Evolutionary conservation across 2,888 invertebrate genomes (phyloP), one percentile per base, ranked within the genome.

Genomic region (Cheilosia soror): DNA sequence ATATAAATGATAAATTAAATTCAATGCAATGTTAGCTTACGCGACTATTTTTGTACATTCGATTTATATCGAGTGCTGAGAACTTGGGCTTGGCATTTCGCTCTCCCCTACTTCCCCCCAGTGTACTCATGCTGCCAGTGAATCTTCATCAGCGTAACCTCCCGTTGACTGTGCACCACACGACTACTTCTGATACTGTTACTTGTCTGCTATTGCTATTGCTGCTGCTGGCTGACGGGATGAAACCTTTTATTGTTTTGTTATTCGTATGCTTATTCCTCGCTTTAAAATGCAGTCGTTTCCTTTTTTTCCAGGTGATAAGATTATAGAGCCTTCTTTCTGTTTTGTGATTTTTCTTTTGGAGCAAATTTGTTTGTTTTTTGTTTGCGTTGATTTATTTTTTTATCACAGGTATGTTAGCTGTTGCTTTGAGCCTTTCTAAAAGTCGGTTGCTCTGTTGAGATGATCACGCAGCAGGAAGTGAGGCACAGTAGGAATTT

Each of bases 51-150:
- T 97, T 96, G 94, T 98, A 98, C 93, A 98, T 95, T 94, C 95
- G 98, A 96, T 98, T 98, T 95, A 98, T 98, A 95, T 98, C 98
- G 94, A 98, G 95, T 93, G 98, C 96, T 93, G 97, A 97, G 95
- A 95, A 98, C 95, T 98, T 98, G 93, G 96, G 96, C 95, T 98
- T 98, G 92, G 92, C 92, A 92, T 92, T 92, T 91, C 92, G 92
- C 92, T 92, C 92, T 92, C 92, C 92, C 92, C 91, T 92, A 92
- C 92, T 92, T 92, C 92, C 92, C 91, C 92, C 92, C 92, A 92
- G 90, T 92, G 92, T 92, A 91, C 92, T 92, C 92, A 92, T 92
- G 91, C 92, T 92, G 92, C 92, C 91, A 92, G 90, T 90, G 92
- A 92, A 92, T 92, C 92, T 92, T 92, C 92, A 92, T 92, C 92